Conservation (phyloP, 2,797 vertebrate genomes). For the Tachyglossus aculeatus region DNA sequence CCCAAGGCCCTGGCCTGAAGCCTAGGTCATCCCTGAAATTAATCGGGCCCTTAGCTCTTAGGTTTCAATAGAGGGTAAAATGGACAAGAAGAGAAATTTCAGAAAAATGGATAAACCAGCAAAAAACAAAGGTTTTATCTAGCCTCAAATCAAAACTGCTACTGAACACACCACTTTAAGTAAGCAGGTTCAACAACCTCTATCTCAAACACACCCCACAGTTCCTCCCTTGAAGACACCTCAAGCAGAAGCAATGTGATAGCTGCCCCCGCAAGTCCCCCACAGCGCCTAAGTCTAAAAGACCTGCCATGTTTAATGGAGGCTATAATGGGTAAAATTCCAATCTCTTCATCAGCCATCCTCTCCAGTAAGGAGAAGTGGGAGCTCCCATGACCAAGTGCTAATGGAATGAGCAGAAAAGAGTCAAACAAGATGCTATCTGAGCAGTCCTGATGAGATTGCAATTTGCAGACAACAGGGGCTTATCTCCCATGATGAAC, state of each 20-base stretch:
- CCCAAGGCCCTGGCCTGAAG: too few species aligned
- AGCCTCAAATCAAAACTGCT: constrained; percentile 21
- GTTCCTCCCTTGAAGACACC: constrained; percentile 36
- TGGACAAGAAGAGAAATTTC: background rate
- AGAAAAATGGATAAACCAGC: background rate
- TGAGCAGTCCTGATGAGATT: constrained; percentile 63
- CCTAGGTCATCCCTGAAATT: too few species aligned
- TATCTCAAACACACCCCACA: background rate
- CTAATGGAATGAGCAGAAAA: constrained; percentile 67
- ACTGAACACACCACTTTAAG: constrained; percentile 30
- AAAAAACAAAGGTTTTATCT: constrained; percentile 1
- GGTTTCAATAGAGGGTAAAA: background rate
- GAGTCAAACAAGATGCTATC: constrained; percentile 71
- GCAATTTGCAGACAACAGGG: constrained; percentile 64
- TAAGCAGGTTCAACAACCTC: background rate
- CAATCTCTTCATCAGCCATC: constrained; percentile 50
- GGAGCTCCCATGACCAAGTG: constrained; percentile 32
- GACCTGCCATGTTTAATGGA: constrained; percentile 62
- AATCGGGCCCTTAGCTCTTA: background rate
- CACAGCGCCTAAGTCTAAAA: constrained; percentile 42
- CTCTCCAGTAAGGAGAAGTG: constrained; percentile 34
- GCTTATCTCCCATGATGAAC: constrained; percentile 73
- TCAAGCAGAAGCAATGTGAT: constrained; percentile 43
- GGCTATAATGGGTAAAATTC: constrained; percentile 50
- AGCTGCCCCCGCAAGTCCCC: constrained; percentile 4